Evolutionary conservation across 2,113 vertebrate genomes (phyloP), one percentile per base, ranked within the genome.

Genomic region (Athene noctua): DNA sequence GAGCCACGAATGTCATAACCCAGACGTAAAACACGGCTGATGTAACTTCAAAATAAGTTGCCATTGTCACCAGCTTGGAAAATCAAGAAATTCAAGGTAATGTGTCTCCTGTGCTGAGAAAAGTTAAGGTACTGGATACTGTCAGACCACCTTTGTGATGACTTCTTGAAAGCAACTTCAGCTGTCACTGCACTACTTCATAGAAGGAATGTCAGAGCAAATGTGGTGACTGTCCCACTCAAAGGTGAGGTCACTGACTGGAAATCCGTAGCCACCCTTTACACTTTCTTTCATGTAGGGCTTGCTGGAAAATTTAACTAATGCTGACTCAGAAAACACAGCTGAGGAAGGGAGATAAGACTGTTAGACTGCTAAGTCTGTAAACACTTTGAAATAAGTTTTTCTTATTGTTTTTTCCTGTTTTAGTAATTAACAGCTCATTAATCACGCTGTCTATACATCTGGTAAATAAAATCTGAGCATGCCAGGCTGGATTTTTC

Each of bases 301-400:
- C 29, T 58, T 92, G 85, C 92, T 98, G 98, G 98, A 98, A 98
- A 98, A 97, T 97, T 92, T 96, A 97, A 96, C 91, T 97, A 93
- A 74, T 98, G 98, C 98, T 98, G 98, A 98, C 97, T 98, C 97
- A 98, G 96, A 97, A 94, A 98, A 88, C 86, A 96, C 36, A 87
- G 86, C 97, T 96, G 97, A 97, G 97, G 98, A 98, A 98, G 82
- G 85, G 94, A 98, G 98, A 98, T 98, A 98, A 98, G 96, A 92
- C 51, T 90, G 72, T 52, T 66, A 88, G 51, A 88, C n/a, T 97
- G 92, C 84, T 94, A 75, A 86, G 70, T 86, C 93, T 96, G 96
- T 96, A 96, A 97, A 96, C 32, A 94, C n/a, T 89, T 81, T 6
- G 74, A 86, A 94, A 91, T 40, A 73, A 78, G 15, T 26, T 80